Conservation (phyloP, 2,113 vertebrate genomes). For the Ictalurus furcatus region DNA sequence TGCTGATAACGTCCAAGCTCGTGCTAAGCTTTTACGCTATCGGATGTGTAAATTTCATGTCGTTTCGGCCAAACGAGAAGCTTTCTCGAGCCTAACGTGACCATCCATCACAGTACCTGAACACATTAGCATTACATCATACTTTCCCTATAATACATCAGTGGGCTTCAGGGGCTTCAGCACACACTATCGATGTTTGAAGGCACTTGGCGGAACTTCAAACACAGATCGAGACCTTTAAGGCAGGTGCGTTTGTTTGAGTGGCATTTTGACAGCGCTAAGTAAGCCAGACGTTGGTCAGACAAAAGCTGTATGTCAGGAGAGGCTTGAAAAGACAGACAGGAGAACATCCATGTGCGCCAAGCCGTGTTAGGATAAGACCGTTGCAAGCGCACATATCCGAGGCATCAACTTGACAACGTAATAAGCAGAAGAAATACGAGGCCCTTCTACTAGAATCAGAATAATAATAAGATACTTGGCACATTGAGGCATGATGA, state of each 20-base stretch:
- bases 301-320: neutral
- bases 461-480: conserved; percentile 2
- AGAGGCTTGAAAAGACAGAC: conserved; percentile 9
- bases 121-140: conserved; percentile 8
- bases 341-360: conserved; percentile 9
- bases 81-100: neutral
- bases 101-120: neutral
- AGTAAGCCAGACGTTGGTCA: neutral
- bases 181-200: neutral
- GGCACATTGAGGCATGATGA: neutral
- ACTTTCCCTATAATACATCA: conserved; percentile 9
- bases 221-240: conserved; percentile 12
- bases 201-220: conserved; percentile 18
- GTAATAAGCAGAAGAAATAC: conserved; percentile 20
- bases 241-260: neutral
- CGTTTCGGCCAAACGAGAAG: neutral
- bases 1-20: neutral
- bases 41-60: neutral
- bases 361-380: conserved; percentile 3
- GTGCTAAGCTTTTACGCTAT: neutral
- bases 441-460: conserved; percentile 19
- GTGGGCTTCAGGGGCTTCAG: neutral
- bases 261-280: conserved; percentile 24
- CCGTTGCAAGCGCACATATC: neutral
- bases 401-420: conserved; percentile 11